Conservation (phyloP, 2,797 vertebrate genomes). For the Streptopelia turtur region DNA sequence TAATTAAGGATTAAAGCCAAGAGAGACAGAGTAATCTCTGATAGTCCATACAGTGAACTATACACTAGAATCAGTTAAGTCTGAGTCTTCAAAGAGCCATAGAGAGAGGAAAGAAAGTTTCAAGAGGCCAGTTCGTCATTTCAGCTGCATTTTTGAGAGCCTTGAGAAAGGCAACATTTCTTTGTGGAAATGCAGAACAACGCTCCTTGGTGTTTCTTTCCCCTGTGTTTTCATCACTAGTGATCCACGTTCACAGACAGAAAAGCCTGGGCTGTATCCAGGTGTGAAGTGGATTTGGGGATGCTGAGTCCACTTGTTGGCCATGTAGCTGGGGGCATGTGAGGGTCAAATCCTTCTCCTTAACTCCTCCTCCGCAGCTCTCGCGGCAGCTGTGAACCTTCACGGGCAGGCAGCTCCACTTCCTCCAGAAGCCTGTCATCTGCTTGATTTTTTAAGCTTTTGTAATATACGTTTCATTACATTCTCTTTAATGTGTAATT, state of each 20-base stretch:
- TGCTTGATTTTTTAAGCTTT: neutral
- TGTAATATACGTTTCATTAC: neutral
- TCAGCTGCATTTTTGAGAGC: neutral
- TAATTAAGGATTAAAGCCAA: neutral
- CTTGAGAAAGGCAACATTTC: neutral
- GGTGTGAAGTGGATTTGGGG: neutral
- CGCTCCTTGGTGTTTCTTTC: neutral
- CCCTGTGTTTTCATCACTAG: neutral
- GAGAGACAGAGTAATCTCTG: neutral
- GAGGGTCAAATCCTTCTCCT: neutral
- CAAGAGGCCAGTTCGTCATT: neutral
- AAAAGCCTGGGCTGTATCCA: neutral
- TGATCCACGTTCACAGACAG: neutral
- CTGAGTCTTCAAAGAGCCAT: neutral
- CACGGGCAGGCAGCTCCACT: neutral
- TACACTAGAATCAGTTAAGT: neutral
- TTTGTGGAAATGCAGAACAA: neutral
- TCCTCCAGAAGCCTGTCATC: neutral
- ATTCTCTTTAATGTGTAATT: slow-evolving; percentile 7
- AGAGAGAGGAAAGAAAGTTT: neutral
- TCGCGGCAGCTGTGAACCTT: neutral
- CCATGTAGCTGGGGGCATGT: rapidly evolving
- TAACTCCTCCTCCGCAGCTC: neutral
- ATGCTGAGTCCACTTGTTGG: neutral
- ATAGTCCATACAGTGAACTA: neutral